phyloP scores from a whole-genome alignment of 2,888 invertebrate genomes.

The Drosophila eohydei region DNA sequence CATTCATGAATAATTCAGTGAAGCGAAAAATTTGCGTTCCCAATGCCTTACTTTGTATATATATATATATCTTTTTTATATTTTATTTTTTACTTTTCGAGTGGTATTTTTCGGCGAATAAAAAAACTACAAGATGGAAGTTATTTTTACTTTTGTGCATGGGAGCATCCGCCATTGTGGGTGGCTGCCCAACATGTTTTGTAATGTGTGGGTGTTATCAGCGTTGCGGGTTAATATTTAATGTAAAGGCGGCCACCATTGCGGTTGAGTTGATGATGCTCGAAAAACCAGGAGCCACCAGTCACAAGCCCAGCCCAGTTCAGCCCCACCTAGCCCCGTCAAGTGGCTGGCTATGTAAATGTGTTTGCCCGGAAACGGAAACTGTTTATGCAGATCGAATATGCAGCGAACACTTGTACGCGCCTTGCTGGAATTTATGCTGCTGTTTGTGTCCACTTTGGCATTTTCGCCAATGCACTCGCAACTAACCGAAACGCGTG shows the following conservation, averaged over 20 bases:
- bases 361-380: slow-evolving; percentile 57
- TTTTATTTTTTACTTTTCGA: slow-evolving; percentile 14
- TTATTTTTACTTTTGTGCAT: slow-evolving; percentile 53
- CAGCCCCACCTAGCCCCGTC: slow-evolving; percentile 6
- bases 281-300: slow-evolving; percentile 2
- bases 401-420: slow-evolving; percentile 61
- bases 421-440: slow-evolving; percentile 52
- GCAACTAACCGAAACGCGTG: slow-evolving; percentile 36
- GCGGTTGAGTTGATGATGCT: slow-evolving; percentile 64
- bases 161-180: slow-evolving; percentile 33
- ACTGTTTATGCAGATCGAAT: slow-evolving; percentile 79
- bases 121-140: slow-evolving; percentile 47
- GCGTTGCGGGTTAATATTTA: slow-evolving; percentile 80
- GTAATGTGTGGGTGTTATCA: slow-evolving; percentile 70
- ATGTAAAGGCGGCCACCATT: slow-evolving; percentile 64
- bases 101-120: slow-evolving; percentile 10
- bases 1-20: slow-evolving; percentile 82
- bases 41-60: slow-evolving; percentile 29
- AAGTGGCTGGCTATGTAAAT: slow-evolving; percentile 62
- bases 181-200: slow-evolving; percentile 44
- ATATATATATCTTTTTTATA: not conserved
- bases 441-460: slow-evolving; percentile 52
- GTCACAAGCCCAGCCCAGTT: slow-evolving; percentile 2
- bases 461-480: slow-evolving; percentile 44
- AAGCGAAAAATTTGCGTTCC: slow-evolving; percentile 71